A percentile compares a stretch with the other conserved stretches of the same genome.
Conservation (phyloP, 2,113 vertebrate species). For the Rhizomys pruinosus region DNA sequence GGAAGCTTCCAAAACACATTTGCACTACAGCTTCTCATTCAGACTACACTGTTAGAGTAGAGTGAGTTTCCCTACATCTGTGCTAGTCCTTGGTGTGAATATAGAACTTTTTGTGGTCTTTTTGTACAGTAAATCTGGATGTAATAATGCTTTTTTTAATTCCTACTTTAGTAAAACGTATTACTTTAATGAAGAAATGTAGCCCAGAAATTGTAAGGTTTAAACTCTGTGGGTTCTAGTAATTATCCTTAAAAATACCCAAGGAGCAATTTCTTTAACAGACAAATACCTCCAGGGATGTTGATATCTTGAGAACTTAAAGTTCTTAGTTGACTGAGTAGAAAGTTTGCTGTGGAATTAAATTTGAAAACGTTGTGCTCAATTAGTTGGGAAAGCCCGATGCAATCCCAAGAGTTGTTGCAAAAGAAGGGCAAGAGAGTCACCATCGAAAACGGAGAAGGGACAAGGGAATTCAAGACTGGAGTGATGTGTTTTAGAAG, state of each 20-base stretch:
- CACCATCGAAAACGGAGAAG: not conserved
- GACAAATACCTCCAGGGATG: not conserved
- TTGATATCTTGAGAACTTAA: not conserved
- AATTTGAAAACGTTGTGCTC: not conserved
- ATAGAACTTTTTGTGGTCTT: not conserved
- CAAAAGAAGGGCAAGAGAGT: not conserved
- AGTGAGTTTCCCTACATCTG: not conserved
- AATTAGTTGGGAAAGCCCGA: not conserved
- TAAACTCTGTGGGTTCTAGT: not conserved
- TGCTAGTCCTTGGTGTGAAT: constrained; percentile 37
- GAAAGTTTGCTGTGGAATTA: not conserved
- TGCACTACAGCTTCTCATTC: not conserved
- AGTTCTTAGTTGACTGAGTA: not conserved
- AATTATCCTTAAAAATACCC: not conserved
- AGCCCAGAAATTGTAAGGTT: not conserved
- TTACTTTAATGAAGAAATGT: constrained; percentile 7
- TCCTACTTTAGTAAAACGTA: not conserved
- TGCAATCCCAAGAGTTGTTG: not conserved
- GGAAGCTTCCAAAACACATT: too few relatives aligned
- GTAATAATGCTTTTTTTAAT: not conserved
- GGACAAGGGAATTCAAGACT: not conserved
- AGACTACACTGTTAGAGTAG: constrained; percentile 15
- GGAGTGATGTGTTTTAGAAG: not conserved
- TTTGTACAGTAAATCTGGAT: constrained; percentile 40
- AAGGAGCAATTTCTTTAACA: not conserved